Evolutionary conservation across 1,140 invertebrate genomes (phyloP), one percentile per base, ranked within the genome.

Genomic region (Rhizoglyphus robini): DNA sequence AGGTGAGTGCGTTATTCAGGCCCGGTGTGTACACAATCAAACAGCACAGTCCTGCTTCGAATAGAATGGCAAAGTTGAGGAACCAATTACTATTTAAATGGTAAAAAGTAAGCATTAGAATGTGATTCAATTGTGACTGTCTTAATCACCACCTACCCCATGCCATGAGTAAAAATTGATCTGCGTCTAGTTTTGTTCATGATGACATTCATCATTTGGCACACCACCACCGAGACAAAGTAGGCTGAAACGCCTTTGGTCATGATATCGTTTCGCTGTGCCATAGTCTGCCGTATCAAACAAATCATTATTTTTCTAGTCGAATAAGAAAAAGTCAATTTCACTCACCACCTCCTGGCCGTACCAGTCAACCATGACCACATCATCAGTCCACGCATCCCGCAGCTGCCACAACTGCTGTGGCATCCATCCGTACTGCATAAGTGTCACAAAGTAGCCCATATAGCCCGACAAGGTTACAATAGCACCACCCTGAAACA

Each of bases 401-500:
- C 36, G 8, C 36, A 18, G 86, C 63, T 91, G 90, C 73, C 95
- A 86, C 64, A 96, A 80, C 74, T 83, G 80, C 70, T 79, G 73
- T 1, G 91, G 90, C 72, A 90, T 81, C 80, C 96, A 41, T 68
- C 95, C 95, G 78, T 96, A 95, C 75, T 97, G 91, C 82, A 90
- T 90, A 90, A 97, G 92, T 73, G 97, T 96, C 58, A 96, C 91
- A 77, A 97, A 96, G 81, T 97, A 97, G 8, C 36, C 34, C 5
- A 38, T 15, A 86, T 98, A 99, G 32, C 94, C 95, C 70, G 93
- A 93, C 30, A 90, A 90, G 62, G 95, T 94, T 83, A 98, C 94
- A 76, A 99, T 98, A 90, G 98, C 96, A 74, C 94, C 94, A 76
- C 97, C 96, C 78, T 97, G 94, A 73, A 92, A 91, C 77, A 96